Evolutionary conservation across 2,113 vertebrate genomes (phyloP).

Genomic region (Channa argus): DNA sequence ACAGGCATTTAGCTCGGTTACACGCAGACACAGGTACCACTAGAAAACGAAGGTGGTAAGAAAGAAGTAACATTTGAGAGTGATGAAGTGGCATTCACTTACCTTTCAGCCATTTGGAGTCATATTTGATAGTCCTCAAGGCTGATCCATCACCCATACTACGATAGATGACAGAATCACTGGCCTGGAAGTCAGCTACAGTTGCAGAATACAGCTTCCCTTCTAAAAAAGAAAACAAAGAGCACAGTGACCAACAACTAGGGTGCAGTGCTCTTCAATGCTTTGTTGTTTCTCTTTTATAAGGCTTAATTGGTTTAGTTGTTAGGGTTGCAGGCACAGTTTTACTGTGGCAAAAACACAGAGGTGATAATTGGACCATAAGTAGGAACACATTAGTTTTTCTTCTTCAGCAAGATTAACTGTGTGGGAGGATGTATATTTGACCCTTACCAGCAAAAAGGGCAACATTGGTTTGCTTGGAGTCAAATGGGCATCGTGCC

Average conservation of each 20-base stretch:
- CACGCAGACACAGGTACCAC: constrained; percentile 46
- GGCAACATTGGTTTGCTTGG: constrained; percentile 99
- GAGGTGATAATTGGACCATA: constrained; percentile 70
- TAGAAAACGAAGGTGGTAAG: background rate
- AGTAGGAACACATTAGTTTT: constrained; percentile 58
- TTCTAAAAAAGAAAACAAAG: constrained; percentile 78
- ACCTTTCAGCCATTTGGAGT: constrained; percentile 99
- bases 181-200: constrained; percentile 98
- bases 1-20: constrained; percentile 30
- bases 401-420: constrained; percentile 33
- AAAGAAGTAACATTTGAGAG: constrained; percentile 15
- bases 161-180: constrained; percentile 98
- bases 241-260: constrained; percentile 28
- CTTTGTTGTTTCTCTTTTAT: constrained; percentile 51
- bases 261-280: constrained; percentile 6
- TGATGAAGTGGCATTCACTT: constrained; percentile 41
- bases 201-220: constrained; percentile 98
- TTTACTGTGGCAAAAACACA: constrained; percentile 62
- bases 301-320: constrained; percentile 63
- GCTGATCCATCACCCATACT: constrained; percentile 98
- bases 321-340: constrained; percentile 63
- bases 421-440: constrained; percentile 40
- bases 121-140: constrained; percentile 97
- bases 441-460: constrained; percentile 95
- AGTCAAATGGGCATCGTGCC: constrained; percentile 98